Base-by-base conservation (phyloP, 2,888 invertebrate genomes). In the Seira sanloemensis region DNA sequence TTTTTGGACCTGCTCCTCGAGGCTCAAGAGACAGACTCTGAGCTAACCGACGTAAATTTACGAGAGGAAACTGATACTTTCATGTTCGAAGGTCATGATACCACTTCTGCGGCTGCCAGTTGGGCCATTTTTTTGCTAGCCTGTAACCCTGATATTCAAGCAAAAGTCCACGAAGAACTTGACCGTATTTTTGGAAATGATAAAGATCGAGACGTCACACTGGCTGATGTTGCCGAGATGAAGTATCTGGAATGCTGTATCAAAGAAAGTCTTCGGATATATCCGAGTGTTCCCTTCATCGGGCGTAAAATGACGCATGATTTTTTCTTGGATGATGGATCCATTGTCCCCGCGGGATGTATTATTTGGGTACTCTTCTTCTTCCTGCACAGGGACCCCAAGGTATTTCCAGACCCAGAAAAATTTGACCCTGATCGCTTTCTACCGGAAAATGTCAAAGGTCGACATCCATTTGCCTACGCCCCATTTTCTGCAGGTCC, bases 31-130 rank as follows among this genome's bases (percentile, higher is more conserved):
- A 68, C 83, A 37, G 90, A 95, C 7, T 50, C 50, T 4, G 19
- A 54, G 1, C 94, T 96, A 86, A 94, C 93, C 65, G 96, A 96
- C 86, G 93, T 94, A 87, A 96, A 96, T 92, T 96, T 96, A 86
- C 96, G 95, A 91, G 96, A 96, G 91, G 96, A 96, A 92, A 89
- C 89, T 9, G 90, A 90, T 66, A 90, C 90, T 0, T 96, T 96
- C 80, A 96, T 96, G 96, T 90, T 90, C 76, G 95, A 97, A 86
- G 87, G 87, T 9, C 87, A 88, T 68, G 88, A 88, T 50, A 88
- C 88, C 5, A 87, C 87, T 7, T 74, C 82, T 7, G 82, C 83
- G 0, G 86, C 77, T 71, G 23, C 85, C 0, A 78, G 46, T 12
- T 88, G 87, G 88, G 81, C 87, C 0, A 58, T 88, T 16, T 84